A percentile compares a stretch with the other conserved stretches of the same genome.
These are phyloP conservation scores for Agriotes lineatus DNA, from an alignment of 2,888 invertebrate genomes.

Conservation along the genomic window DNA sequence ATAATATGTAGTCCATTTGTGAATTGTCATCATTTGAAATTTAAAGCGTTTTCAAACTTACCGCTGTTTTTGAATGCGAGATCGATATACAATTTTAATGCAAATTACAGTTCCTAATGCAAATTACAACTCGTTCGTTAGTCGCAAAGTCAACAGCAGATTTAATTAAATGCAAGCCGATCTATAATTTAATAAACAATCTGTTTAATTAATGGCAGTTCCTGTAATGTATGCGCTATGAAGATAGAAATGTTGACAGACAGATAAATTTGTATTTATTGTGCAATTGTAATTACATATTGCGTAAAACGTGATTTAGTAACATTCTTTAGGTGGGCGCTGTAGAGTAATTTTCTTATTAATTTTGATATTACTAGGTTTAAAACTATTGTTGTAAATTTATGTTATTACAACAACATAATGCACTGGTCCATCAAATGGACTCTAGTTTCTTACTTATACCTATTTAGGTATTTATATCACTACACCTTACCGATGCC, in stretches of 20 bases:
- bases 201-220: conserved; percentile 8
- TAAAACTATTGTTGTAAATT: too few relatives aligned
- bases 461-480: too few relatives aligned
- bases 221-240: background rate
- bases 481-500: too few relatives aligned
- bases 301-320: too few relatives aligned
- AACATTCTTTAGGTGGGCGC: too few relatives aligned
- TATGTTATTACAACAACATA: too few relatives aligned
- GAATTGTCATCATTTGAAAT: conserved; percentile 10
- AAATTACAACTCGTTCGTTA: conserved; percentile 13
- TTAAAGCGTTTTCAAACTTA: conserved; percentile 19
- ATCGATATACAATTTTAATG: conserved; percentile 21
- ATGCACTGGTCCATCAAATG: too few relatives aligned
- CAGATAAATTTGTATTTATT: too few relatives aligned
- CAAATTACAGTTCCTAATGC: conserved; percentile 12
- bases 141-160: conserved; percentile 27
- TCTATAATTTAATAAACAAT: conserved; percentile 24
- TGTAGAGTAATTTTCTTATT: too few relatives aligned
- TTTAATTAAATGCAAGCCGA: conserved; percentile 27
- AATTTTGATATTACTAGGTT: too few relatives aligned
- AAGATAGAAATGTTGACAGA: background rate
- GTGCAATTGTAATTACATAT: too few relatives aligned
- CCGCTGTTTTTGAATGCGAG: background rate
- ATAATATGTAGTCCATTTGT: background rate
- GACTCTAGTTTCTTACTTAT: too few relatives aligned